phyloP scores from a whole-genome alignment of 2,797 vertebrate species.

The Merluccius polli region DNA sequence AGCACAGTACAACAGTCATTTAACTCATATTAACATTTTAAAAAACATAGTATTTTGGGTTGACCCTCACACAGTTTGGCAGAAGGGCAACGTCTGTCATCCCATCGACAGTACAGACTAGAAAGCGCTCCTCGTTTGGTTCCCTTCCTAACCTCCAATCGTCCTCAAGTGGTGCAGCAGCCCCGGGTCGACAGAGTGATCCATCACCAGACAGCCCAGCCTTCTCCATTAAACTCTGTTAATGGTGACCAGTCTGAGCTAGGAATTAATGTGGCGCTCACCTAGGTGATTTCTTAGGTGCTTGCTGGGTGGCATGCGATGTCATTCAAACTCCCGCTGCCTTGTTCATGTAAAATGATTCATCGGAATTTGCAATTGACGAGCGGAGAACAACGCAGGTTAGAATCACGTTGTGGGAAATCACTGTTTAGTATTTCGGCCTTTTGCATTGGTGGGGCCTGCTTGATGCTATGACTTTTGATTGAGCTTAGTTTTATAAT shows the following conservation, averaged over 20 bases:
- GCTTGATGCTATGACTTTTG: neutral
- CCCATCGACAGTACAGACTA: too few species aligned
- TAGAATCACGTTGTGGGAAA: neutral
- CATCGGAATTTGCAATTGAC: neutral
- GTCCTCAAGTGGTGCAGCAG: slow-evolving; percentile 2
- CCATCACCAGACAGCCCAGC: neutral
- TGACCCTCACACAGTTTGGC: neutral
- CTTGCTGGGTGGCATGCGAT: neutral
- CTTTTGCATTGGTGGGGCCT: neutral
- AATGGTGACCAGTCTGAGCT: neutral
- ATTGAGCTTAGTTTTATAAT: neutral
- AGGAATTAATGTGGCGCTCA: neutral
- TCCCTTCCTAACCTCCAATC: slow-evolving; percentile 1
- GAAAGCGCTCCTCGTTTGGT: neutral
- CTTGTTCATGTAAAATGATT: neutral
- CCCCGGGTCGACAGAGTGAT: neutral
- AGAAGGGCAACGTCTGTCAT: neutral
- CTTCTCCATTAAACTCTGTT: slow-evolving; percentile 4
- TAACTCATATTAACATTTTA: neutral
- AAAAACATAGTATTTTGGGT: neutral
- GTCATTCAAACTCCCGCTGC: neutral
- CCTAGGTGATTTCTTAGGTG: neutral
- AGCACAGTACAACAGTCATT: neutral
- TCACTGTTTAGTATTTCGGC: neutral
- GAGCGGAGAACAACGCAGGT: neutral